phyloP scores from a whole-genome alignment of 2,888 invertebrate genomes.

The Leptopilina myrica region DNA sequence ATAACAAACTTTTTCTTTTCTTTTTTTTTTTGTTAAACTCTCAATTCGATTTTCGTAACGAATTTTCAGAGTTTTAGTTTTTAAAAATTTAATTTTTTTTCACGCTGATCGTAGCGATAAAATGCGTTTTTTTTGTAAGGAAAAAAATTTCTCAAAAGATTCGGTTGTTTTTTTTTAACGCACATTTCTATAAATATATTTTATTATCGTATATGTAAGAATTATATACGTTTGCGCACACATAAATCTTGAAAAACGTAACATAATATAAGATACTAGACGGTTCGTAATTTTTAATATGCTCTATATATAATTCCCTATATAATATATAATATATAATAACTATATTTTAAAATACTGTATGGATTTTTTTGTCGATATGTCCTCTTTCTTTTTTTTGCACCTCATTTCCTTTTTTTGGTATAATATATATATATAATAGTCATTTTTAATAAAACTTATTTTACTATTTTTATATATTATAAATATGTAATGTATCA shows the following conservation, averaged over 20 bases:
- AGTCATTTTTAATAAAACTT: constrained; percentile 50
- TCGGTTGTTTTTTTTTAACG: background rate
- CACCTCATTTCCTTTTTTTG: constrained; percentile 5
- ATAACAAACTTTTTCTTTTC: constrained; percentile 12
- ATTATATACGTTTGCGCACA: constrained; percentile 40
- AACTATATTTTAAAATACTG: constrained; percentile 69
- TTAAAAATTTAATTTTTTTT: constrained; percentile 16
- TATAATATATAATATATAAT: constrained; percentile 46
- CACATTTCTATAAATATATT: constrained; percentile 2
- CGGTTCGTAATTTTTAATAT: constrained; percentile 24
- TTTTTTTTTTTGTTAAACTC: background rate
- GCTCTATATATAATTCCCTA: constrained; percentile 44
- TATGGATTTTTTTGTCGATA: constrained; percentile 59
- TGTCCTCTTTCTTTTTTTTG: constrained; percentile 25
- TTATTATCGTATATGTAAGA: constrained; percentile 2
- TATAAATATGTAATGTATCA: constrained; percentile 58
- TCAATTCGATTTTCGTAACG: constrained; percentile 29
- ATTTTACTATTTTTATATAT: constrained; percentile 31
- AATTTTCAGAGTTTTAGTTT: constrained; percentile 1
- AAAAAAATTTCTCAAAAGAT: constrained; percentile 10
- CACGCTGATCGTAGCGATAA: background rate
- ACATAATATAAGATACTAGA: constrained; percentile 22
- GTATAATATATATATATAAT: constrained; percentile 24
- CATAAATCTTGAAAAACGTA: constrained; percentile 46
- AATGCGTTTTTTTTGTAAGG: background rate